These are phyloP conservation scores for Drymodes brunneopygia DNA, from an alignment of 2,113 vertebrate species.

Conservation along the genomic window DNA sequence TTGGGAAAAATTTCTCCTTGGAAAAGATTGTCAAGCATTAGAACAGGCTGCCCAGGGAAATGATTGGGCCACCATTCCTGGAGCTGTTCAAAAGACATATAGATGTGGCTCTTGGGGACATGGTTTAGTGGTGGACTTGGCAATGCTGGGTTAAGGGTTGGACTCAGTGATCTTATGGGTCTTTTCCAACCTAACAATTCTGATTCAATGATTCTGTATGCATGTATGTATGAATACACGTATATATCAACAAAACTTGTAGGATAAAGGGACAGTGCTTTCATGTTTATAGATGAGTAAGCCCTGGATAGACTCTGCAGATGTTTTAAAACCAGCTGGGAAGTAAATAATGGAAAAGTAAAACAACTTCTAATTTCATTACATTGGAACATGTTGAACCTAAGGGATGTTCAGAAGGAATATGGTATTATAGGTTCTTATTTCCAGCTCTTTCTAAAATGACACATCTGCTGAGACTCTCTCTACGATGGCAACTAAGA, in stretches of 20 bases:
- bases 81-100: not conserved
- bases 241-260: not conserved
- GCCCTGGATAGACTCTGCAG: not conserved
- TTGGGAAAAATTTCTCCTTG: not conserved
- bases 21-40: not conserved
- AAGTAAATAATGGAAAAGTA: not conserved
- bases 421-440: not conserved
- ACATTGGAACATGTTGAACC: not conserved
- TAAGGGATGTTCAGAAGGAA: not conserved
- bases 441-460: not conserved
- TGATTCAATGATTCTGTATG: not conserved
- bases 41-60: not conserved
- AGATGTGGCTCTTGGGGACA: not conserved
- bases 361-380: not conserved
- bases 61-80: not conserved
- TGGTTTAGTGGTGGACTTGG: not conserved
- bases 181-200: not conserved
- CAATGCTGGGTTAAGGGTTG: not conserved
- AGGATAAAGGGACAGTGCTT: not conserved
- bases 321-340: not conserved
- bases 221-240: not conserved
- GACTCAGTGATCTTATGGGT: not conserved
- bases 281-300: not conserved
- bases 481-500: not conserved
- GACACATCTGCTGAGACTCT: not conserved